A percentile compares a stretch with the other conserved stretches of the same genome.
Evolutionary conservation across 2,888 invertebrate genomes (phyloP).

Genomic region (Folsomia candida): DNA sequence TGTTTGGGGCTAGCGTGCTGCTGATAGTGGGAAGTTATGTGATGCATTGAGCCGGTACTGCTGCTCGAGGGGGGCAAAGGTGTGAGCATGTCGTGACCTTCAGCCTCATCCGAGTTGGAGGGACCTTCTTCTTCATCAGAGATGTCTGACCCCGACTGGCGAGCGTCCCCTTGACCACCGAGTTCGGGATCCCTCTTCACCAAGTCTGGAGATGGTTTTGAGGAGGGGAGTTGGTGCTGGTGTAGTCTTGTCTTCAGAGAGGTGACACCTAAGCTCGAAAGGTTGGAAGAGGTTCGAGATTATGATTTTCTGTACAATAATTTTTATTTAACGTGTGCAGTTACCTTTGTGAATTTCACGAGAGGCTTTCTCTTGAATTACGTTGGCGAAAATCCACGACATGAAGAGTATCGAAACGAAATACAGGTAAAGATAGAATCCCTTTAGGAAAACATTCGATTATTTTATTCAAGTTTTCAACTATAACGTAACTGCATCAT

Average conservation of each 20-base stretch:
- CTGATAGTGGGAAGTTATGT: neutral
- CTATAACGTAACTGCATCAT: too few relatives aligned
- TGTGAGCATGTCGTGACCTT: conserved; percentile 24
- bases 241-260: conserved; percentile 28
- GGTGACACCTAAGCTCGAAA: conserved; percentile 19
- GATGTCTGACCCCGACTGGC: neutral
- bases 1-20: neutral
- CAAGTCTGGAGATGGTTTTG: neutral
- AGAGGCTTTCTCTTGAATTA: conserved; percentile 61
- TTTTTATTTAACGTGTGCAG: neutral
- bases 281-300: neutral
- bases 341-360: conserved; percentile 32
- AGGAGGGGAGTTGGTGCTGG: conserved; percentile 12
- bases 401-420: conserved; percentile 81
- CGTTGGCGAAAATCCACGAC: conserved; percentile 76
- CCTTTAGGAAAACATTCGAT: conserved; percentile 58
- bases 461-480: neutral
- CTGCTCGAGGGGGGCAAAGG: conserved; percentile 15
- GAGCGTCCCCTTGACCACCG: neutral
- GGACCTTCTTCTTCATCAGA: conserved; percentile 6
- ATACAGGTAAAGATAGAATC: conserved; percentile 82
- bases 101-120: conserved; percentile 25
- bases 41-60: neutral
- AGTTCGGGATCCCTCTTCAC: neutral
- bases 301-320: neutral